phyloP scores from a whole-genome alignment of 37 sponge, comb jelly and placozoan species.

The Tethya wilhelma region DNA sequence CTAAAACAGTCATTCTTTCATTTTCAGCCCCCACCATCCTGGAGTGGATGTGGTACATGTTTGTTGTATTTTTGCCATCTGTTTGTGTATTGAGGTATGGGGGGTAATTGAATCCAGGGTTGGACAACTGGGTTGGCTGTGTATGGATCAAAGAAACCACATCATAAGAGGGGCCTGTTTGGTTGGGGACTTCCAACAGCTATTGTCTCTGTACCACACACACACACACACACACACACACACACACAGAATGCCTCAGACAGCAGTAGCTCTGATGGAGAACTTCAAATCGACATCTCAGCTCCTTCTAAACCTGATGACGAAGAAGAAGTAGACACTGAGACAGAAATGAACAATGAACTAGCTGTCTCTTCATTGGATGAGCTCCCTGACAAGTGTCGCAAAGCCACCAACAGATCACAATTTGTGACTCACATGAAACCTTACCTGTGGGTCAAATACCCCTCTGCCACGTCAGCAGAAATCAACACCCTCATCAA shows the following conservation, averaged over 20 bases:
- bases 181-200: too few species aligned
- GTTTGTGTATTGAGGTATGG: too few species aligned
- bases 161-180: too few species aligned
- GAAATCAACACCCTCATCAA: slow-evolving; percentile 66
- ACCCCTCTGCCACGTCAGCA: slow-evolving; percentile 60
- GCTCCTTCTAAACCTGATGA: neutral
- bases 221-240: neutral
- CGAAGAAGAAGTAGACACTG: slow-evolving; percentile 7
- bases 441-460: slow-evolving; percentile 58
- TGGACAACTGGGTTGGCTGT: too few species aligned
- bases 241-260: neutral
- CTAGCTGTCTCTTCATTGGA: slow-evolving; percentile 8
- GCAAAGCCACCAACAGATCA: slow-evolving; percentile 14
- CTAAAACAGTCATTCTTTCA: too few species aligned
- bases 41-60: too few species aligned
- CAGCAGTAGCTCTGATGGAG: slow-evolving; percentile 7
- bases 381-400: slow-evolving; percentile 63
- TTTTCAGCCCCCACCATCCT: too few species aligned
- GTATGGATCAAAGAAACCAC: too few species aligned
- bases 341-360: neutral
- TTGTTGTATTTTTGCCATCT: too few species aligned
- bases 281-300: slow-evolving; percentile 5
- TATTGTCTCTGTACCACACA: neutral
- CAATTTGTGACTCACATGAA: slow-evolving; percentile 41
- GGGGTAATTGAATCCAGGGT: too few species aligned